A percentile compares a stretch with the other conserved stretches of the same genome.
Conservation (phyloP, 2,797 vertebrate species). For the Microctenopoma steveboyesi region DNA sequence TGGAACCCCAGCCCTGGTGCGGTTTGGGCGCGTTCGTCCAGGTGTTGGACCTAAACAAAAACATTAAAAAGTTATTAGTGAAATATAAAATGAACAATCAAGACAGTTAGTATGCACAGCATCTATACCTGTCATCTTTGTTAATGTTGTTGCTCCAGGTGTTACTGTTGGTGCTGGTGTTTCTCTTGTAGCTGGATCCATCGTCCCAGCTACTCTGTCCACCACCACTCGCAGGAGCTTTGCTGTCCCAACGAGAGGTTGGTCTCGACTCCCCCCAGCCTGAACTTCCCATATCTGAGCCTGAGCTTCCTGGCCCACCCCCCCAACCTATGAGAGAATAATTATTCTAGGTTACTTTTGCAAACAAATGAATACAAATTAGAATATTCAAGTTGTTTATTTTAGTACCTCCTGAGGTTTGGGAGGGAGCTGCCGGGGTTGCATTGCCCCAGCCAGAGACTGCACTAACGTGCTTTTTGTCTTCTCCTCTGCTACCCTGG, state of each 20-base stretch:
- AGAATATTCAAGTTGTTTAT: not conserved
- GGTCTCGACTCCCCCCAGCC: constrained; percentile 91
- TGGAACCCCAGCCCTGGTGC: constrained; percentile 87
- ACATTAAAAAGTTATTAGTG: not conserved
- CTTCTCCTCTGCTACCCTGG: constrained; percentile 74
- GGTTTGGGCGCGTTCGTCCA: constrained; percentile 88
- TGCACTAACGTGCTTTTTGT: constrained; percentile 88
- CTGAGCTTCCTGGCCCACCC: constrained; percentile 84
- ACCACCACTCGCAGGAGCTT: constrained; percentile 82
- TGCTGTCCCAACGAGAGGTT: constrained; percentile 90
- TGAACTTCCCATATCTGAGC: constrained; percentile 86
- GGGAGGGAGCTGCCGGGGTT: constrained; percentile 79
- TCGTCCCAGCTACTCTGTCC: constrained; percentile 90
- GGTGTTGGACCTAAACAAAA: constrained; percentile 77
- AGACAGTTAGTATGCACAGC: not conserved
- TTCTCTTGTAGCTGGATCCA: constrained; percentile 85
- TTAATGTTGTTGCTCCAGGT: constrained; percentile 88
- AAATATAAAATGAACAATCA: not conserved
- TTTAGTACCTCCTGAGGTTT: constrained; percentile 84
- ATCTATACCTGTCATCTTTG: constrained; percentile 88
- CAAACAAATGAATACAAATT: too few relatives aligned
- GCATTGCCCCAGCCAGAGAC: constrained; percentile 88
- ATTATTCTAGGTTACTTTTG: not conserved
- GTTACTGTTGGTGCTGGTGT: constrained; percentile 67
- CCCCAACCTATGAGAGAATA: constrained; percentile 78